A percentile compares a stretch with the other conserved stretches of the same genome.
These are phyloP conservation scores for Sebastes minor DNA, from an alignment of 2,797 vertebrate genomes.

Conservation along the genomic window DNA sequence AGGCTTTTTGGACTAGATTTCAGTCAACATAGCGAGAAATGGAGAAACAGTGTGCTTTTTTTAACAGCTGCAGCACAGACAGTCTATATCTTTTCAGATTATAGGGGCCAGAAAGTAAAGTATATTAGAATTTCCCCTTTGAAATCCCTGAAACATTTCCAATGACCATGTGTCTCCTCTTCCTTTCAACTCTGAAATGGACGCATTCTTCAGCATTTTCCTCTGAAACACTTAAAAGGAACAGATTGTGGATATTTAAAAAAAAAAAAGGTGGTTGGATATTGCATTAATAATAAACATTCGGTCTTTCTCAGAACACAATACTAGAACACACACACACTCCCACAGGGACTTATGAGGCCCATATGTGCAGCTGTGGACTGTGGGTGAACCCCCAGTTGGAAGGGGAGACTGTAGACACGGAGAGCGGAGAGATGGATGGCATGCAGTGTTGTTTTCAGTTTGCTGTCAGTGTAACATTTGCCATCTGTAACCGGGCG, in stretches of 20 bases:
- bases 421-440: conserved; percentile 38
- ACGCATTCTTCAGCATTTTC: conserved; percentile 3
- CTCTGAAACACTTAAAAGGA: neutral
- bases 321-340: neutral
- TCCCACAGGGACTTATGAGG: conserved; percentile 48
- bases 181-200: neutral
- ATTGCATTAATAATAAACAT: neutral
- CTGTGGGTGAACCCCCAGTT: conserved; percentile 57
- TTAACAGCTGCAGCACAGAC: conserved; percentile 67
- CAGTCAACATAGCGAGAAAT: conserved; percentile 21
- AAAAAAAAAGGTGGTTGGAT: neutral
- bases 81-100: conserved; percentile 38
- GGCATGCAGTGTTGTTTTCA: conserved; percentile 60
- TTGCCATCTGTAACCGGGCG: conserved; percentile 58
- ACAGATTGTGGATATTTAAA: neutral
- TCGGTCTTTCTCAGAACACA: conserved; percentile 24
- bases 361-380: conserved; percentile 73
- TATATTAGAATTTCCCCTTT: conserved; percentile 33
- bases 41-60: neutral
- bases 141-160: conserved; percentile 46
- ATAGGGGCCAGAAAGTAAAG: conserved; percentile 24
- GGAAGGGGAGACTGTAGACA: conserved; percentile 27
- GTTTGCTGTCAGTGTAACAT: conserved; percentile 58
- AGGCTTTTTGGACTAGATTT: conserved; percentile 20
- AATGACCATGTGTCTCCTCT: conserved; percentile 27